phyloP scores from a whole-genome alignment of 2,113 vertebrate genomes.

The Paramormyrops kingsleyae region DNA sequence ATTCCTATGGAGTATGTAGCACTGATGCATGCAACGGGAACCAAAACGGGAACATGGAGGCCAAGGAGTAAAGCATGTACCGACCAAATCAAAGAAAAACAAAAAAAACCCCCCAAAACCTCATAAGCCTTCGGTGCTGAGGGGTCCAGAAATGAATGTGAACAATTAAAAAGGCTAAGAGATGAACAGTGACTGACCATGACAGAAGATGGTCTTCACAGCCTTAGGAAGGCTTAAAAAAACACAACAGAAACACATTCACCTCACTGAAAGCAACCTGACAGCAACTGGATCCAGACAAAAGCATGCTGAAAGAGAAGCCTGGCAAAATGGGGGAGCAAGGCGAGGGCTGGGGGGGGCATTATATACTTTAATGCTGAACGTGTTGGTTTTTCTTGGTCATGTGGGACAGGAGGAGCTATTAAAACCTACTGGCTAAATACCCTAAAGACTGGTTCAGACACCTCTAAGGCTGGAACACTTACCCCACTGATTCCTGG shows the following conservation, averaged over 20 bases:
- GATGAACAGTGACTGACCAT: constrained; percentile 84
- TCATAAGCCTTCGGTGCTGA: not conserved
- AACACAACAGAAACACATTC: constrained; percentile 50
- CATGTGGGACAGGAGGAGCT: not conserved
- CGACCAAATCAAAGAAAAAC: not conserved
- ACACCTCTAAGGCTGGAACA: constrained; percentile 30
- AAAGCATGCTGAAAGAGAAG: not conserved
- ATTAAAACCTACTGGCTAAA: not conserved
- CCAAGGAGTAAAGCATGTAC: not conserved
- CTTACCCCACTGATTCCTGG: constrained; percentile 94
- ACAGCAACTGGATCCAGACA: not conserved
- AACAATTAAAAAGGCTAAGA: constrained; percentile 34
- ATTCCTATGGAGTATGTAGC: not conserved
- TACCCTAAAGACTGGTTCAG: not conserved
- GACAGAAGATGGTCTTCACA: constrained; percentile 79
- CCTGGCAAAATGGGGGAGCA: not conserved
- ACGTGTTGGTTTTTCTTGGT: not conserved
- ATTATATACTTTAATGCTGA: not conserved
- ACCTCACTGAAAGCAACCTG: constrained; percentile 28
- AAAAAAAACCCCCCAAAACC: not conserved
- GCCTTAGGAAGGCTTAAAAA: constrained; percentile 85
- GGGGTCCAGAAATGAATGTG: not conserved
- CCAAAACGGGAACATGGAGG: not conserved
- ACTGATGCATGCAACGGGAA: not conserved
- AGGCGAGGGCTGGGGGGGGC: not conserved